Evolutionary conservation across 1,140 invertebrate species (phyloP), one percentile per base, ranked within the genome.

Genomic region (Heliconius congener): DNA sequence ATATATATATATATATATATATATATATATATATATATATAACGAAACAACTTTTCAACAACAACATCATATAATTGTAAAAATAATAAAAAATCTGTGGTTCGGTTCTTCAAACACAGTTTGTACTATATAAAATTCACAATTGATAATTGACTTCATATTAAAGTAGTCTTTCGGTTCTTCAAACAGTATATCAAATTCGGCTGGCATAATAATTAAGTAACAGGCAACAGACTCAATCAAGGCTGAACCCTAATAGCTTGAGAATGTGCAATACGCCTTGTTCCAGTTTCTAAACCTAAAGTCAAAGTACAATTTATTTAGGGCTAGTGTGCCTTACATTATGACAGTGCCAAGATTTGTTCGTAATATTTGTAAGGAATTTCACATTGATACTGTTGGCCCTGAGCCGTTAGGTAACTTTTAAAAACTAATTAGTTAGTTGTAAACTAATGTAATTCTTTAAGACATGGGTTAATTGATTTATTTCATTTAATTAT

Each of bases 171-270:
- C 34, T 37, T 52, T 60, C 19, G 55, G n/a, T 60, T 60, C 11
- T 66, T 66, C 23, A 66, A 30, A 66, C 27, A 66, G 27, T n/a
- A 23, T 57, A 66, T 66, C 5, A 93, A 94, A 93, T 94, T 94
- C 86, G 92, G 92, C 87, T 91, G 80, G 91, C 90, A 94, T 94
- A 92, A 92, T 94, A 94, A 94, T 94, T 94, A 93, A 94, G 92
- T 93, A 93, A 92, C 92, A 88, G 91, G 92, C 92, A 46, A 13
- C 42, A 46, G 42, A 79, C 82, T 86, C 75, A 82, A 88, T 88
- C 91, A 93, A 94, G 92, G 92, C 82, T 92, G 82, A 86, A 92
- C 91, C 91, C 91, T 92, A 93, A 94, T 92, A 87, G 88, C 87
- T 74, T 86, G 77, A 82, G 84, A 84, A 93, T 91, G 91, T 88